A percentile compares a stretch with the other conserved stretches of the same genome.
phyloP scores from a whole-genome alignment of 2,888 invertebrate genomes.

The Trisateles emortualis region DNA sequence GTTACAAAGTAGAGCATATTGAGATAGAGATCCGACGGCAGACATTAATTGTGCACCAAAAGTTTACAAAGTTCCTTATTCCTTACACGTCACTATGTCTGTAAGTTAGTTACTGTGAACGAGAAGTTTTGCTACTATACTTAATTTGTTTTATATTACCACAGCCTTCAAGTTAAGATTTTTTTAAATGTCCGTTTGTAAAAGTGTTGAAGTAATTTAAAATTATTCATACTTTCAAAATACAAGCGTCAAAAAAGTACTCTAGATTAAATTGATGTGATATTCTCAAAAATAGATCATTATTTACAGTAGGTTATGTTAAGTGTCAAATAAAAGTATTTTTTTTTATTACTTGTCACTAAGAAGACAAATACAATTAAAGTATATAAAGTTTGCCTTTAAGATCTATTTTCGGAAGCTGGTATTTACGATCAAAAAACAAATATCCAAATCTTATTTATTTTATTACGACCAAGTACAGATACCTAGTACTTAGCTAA shows the following conservation, averaged over 20 bases:
- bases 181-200: background rate
- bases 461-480: background rate
- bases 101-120: slow-evolving; percentile 22
- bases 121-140: slow-evolving; percentile 14
- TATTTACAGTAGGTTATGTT: no score
- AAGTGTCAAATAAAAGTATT: no score
- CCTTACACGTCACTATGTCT: slow-evolving; percentile 34
- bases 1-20: slow-evolving; percentile 28
- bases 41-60: slow-evolving; percentile 48
- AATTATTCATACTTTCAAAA: no score
- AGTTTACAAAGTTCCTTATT: slow-evolving; percentile 44
- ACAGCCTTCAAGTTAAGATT: background rate
- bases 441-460: no score
- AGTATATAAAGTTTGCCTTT: no score
- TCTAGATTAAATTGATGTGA: no score
- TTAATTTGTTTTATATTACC: slow-evolving; percentile 15
- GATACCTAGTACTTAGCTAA: slow-evolving; percentile 2
- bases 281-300: no score
- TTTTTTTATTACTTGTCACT: no score
- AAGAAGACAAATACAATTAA: no score
- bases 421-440: no score
- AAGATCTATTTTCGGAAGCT: no score
- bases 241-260: no score
- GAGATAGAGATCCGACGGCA: slow-evolving; percentile 28
- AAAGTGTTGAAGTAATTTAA: background rate